Percentiles rank a stretch among this genome's conserved stretches.
phyloP scores from a whole-genome alignment of 2,113 vertebrate species.

The Fregata magnificens region DNA sequence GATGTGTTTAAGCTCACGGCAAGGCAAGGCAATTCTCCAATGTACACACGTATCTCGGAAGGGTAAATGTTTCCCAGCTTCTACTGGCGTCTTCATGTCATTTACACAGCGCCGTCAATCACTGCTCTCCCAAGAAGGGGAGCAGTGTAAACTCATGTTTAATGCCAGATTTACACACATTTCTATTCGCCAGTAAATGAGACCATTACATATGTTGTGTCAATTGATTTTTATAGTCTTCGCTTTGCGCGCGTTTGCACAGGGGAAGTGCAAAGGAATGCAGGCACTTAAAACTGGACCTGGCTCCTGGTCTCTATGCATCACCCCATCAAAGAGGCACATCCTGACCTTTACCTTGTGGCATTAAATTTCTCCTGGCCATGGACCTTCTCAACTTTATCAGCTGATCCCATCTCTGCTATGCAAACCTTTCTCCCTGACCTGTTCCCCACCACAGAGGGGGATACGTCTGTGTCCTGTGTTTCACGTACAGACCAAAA shows the following conservation, averaged over 20 bases:
- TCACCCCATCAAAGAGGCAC: neutral
- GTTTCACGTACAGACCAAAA: neutral
- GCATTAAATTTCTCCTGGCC: neutral
- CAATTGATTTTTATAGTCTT: conserved; percentile 44
- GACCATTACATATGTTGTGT: conserved; percentile 55
- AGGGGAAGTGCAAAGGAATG: neutral
- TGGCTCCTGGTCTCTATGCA: neutral
- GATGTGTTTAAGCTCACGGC: neutral
- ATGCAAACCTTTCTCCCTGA: neutral
- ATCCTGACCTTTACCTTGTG: neutral
- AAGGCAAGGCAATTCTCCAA: conserved; percentile 54
- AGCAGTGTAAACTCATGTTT: conserved; percentile 55
- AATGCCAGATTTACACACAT: conserved; percentile 63
- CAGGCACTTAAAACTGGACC: neutral
- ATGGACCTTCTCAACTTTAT: neutral
- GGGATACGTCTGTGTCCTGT: rapidly evolving
- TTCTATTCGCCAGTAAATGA: conserved; percentile 53
- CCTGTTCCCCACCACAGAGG: neutral
- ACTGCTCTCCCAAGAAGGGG: conserved; percentile 38
- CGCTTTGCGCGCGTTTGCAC: neutral
- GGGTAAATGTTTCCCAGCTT: conserved; percentile 65
- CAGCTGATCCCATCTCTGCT: neutral
- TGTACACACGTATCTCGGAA: conserved; percentile 44
- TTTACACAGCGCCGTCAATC: conserved; percentile 69
- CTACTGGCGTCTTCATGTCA: conserved; percentile 21